These are phyloP conservation scores for Callyntrura sp. DNA, from an alignment of 2,888 invertebrate genomes.

Conservation along the genomic window DNA sequence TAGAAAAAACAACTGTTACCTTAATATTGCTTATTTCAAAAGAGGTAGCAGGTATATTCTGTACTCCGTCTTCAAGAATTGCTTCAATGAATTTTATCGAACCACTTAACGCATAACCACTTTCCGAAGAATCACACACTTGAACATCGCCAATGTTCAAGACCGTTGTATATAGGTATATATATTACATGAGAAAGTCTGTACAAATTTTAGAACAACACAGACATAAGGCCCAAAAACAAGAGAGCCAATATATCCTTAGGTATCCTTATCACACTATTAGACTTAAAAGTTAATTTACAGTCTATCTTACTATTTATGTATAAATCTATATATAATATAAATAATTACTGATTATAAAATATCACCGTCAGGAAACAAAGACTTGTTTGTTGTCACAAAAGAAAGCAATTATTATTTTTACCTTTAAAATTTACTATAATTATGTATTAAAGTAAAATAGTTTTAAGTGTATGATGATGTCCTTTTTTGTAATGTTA, in stretches of 20 bases:
- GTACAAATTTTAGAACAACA: constrained; percentile 61
- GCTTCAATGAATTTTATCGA: constrained; percentile 9
- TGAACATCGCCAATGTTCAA: constrained; percentile 27
- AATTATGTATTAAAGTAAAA: constrained; percentile 15
- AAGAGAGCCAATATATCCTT: background rate
- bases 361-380: constrained; percentile 77
- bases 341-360: constrained; percentile 72
- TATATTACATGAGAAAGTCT: constrained; percentile 36
- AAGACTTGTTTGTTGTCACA: constrained; percentile 75
- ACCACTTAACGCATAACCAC: constrained; percentile 15
- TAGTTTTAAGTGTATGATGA: background rate
- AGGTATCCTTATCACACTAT: constrained; percentile 67
- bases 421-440: background rate
- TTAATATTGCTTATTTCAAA: constrained; percentile 68
- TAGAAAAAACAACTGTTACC: constrained; percentile 41
- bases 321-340: constrained; percentile 24
- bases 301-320: constrained; percentile 28
- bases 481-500: constrained; percentile 26
- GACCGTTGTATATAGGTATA: background rate
- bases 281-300: constrained; percentile 53
- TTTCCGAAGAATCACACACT: constrained; percentile 37
- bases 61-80: constrained; percentile 58
- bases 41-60: constrained; percentile 71
- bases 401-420: constrained; percentile 63
- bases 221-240: constrained; percentile 34